Percentiles rank a stretch among this genome's conserved stretches.
phyloP scores from a whole-genome alignment of 2,113 vertebrate species.

The Planiliza haematocheilus region DNA sequence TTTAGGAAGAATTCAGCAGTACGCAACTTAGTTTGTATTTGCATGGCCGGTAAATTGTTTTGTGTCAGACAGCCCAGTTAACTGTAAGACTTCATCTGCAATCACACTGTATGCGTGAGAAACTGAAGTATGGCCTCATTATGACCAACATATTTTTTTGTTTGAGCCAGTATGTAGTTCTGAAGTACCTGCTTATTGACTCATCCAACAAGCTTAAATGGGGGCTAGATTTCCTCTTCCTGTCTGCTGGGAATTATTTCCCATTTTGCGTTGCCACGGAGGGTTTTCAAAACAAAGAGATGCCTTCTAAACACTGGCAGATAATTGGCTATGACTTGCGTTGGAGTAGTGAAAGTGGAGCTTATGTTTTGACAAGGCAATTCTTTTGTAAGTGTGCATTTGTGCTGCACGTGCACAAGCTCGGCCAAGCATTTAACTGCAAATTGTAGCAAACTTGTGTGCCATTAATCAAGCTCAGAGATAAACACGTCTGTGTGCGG shows the following conservation, averaged over 20 bases:
- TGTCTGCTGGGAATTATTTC: slow-evolving; percentile 28
- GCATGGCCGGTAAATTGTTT: too few species aligned
- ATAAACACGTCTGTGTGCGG: background rate
- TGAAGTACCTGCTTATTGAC: background rate
- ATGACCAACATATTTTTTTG: background rate
- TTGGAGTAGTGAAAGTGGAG: slow-evolving; percentile 2
- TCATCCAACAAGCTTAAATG: background rate
- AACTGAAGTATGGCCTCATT: background rate
- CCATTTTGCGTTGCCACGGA: background rate
- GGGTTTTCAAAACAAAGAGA: slow-evolving; percentile 3
- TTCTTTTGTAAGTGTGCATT: background rate
- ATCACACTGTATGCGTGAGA: background rate
- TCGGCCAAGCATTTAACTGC: background rate
- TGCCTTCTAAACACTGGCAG: slow-evolving; percentile 3
- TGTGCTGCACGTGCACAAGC: slow-evolving; percentile 9
- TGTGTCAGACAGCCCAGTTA: too few species aligned
- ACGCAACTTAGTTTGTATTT: too few species aligned
- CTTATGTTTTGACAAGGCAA: slow-evolving; percentile 6
- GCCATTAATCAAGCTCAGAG: background rate
- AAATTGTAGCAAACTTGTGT: slow-evolving; percentile 2
- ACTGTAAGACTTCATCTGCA: too few species aligned
- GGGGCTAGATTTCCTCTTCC: background rate
- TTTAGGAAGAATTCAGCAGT: too few species aligned
- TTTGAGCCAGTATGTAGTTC: background rate
- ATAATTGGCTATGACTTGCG: slow-evolving; percentile 21